Evolutionary conservation across 2,113 vertebrate species (phyloP).

Genomic region (Lagenorhynchus albirostris): DNA sequence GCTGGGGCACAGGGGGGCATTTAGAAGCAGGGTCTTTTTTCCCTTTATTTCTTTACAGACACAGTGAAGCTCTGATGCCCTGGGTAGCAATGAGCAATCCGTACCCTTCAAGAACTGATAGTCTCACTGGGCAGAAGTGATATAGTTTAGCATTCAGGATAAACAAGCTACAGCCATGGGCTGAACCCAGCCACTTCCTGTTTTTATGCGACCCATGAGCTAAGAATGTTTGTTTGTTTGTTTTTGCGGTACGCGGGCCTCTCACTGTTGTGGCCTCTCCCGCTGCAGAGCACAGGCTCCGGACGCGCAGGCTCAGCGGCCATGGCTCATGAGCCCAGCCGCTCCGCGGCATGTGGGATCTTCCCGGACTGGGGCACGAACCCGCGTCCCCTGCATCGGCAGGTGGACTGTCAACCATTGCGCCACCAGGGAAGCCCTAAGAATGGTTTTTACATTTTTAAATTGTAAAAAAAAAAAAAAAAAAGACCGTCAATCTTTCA

Average conservation of each 20-base stretch:
- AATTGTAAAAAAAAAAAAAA: not conserved
- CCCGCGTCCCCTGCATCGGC: no score
- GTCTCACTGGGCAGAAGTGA: not conserved
- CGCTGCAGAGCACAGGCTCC: no score
- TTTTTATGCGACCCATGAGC: not conserved
- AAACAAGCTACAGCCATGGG: not conserved
- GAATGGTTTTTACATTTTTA: not conserved
- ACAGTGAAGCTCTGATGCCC: not conserved
- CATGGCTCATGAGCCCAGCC: no score
- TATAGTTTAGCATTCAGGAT: not conserved
- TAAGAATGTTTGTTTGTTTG: not conserved
- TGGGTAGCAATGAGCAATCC: not conserved
- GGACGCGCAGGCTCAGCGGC: no score
- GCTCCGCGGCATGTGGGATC: no score
- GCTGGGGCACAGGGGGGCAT: accelerated
- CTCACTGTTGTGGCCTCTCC: no score
- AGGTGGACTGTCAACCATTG: no score
- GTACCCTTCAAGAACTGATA: not conserved
- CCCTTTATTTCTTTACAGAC: not conserved
- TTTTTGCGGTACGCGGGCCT: no score
- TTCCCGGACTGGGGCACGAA: no score
- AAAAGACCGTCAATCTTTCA: not conserved
- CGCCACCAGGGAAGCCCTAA: no score
- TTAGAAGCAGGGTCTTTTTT: no score
- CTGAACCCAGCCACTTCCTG: not conserved